A percentile compares a stretch with the other conserved stretches of the same genome.
phyloP scores from a whole-genome alignment of 2,113 vertebrate genomes.

The Zapornia atra region DNA sequence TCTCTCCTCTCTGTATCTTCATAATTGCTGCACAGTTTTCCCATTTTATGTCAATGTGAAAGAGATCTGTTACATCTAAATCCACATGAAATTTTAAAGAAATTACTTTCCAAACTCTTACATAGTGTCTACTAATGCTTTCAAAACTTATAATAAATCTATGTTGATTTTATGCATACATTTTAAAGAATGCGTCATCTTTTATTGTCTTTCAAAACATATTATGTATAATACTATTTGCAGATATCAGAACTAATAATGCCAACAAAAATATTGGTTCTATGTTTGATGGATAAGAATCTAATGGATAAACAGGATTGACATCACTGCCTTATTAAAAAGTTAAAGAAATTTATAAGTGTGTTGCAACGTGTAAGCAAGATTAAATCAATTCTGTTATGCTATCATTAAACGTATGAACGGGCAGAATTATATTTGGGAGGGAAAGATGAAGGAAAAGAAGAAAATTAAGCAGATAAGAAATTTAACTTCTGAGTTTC shows the following conservation, averaged over 20 bases:
- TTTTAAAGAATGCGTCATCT: not conserved
- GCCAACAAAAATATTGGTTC: fast-evolving
- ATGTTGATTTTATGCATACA: not conserved
- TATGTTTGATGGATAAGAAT: not conserved
- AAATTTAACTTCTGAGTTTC: not conserved
- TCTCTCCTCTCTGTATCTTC: not conserved
- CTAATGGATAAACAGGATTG: not conserved
- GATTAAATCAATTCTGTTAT: not conserved
- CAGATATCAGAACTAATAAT: not conserved
- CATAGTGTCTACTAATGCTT: not conserved
- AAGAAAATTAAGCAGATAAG: not conserved
- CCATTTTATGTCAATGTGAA: not conserved
- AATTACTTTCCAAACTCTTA: not conserved
- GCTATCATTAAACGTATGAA: not conserved
- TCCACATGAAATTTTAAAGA: not conserved
- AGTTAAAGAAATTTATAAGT: not conserved
- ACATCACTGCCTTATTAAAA: not conserved
- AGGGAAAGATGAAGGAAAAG: not conserved
- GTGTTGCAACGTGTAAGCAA: not conserved
- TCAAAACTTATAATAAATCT: not conserved
- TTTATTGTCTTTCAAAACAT: not conserved
- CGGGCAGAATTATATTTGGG: not conserved
- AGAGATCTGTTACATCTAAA: not conserved
- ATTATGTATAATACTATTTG: not conserved
- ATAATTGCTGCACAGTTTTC: not conserved